Base-by-base conservation (phyloP, 1,140 invertebrate genomes). In the Temnothorax longispinosus region DNA sequence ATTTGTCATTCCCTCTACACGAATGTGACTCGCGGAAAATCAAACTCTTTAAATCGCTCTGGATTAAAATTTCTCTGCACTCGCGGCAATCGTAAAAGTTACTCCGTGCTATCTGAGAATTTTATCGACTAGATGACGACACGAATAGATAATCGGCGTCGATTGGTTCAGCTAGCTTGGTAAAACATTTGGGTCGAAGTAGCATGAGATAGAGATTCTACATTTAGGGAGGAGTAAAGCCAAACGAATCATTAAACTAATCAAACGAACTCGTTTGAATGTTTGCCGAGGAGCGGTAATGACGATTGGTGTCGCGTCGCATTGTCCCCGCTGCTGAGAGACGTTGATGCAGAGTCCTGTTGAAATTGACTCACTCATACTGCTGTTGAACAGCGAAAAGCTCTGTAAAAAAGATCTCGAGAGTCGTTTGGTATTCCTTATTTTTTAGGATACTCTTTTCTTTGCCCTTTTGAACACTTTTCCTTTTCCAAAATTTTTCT, bases 221-320 rank as follows among this genome's bases (percentile, higher is more conserved):
- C 54, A 47, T 13, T 81, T n/a, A 27, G 41, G 38, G 58, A 69
- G 69, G 87, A 71, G 78, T 86, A 77, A 89, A 90, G 86, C 89
- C 80, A 89, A 92, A 90, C 90, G 90, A 91, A 92, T 76, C 87
- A 87, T 91, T 90, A 89, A 92, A 91, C 89, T 92, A 88, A 93
- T 93, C 90, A 93, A 91, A 92, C 90, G 86, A 87, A 91, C 81
- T 92, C 75, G 89, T 90, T 85, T 88, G 89, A 93, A 91, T 93
- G 85, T 94, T 94, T 92, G 92, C 77, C 52, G 87, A 90, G 77
- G 71, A 69, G 64, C 80, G 84, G 85, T 87, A 90, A 91, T 92
- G 67, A 85, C 77, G 71, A 72, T 52, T 72, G 60, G 87, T 76
- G 72, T 85, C 77, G 88, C 32, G 10, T 56, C 50, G 60, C 56